Evolutionary conservation across 2,888 invertebrate species (phyloP), one percentile per base, ranked within the genome.

Genomic region (Stomorhina lunata): DNA sequence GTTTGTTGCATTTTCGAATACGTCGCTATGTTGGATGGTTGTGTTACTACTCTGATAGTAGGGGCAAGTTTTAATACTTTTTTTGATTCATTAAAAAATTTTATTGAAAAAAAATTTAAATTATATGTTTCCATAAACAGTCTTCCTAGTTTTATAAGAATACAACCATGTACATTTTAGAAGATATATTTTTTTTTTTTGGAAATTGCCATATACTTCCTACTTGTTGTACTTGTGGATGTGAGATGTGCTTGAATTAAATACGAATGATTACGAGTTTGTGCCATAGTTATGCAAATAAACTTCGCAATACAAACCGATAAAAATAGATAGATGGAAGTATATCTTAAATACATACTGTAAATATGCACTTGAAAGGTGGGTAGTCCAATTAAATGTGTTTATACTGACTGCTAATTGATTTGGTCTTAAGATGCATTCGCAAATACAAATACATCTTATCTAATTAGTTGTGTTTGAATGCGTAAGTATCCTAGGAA

Each of bases 341-440:
- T 63, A 43, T 53, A 3, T 27, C 40, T 61, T 43, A 4, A 27
- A 15, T 53, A 12, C n/a, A n/a, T 12, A 5, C 43, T 17, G 10
- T 65, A 10, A n/a, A n/a, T n/a, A 1, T 50, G 48, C 50, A 50
- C 25, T 12, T 66, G 34, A 15, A 25, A 50, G 48, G 32, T 59
- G 57, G 40, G 29, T 43, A 57, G 29, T 29, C n/a, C 40, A 29
- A 5, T 27, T n/a, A 15, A 43, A 6, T 25, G 4, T 20, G n/a
- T 12, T 50, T 48, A 22, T 34, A 53, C 32, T 50, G 37, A 32
- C 32, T 40, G 71, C 37, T 71, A 71, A 79, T 73, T 80, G 66
- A 66, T 66, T 73, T 17, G 37, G 34, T 37, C 34, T 37, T 37
- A 71, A 65, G 53, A 57, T 22, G 32, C 53, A 32, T 45, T 17